These are phyloP conservation scores for Ptyas mucosa DNA, from an alignment of 2,113 vertebrate species.

Conservation along the genomic window DNA sequence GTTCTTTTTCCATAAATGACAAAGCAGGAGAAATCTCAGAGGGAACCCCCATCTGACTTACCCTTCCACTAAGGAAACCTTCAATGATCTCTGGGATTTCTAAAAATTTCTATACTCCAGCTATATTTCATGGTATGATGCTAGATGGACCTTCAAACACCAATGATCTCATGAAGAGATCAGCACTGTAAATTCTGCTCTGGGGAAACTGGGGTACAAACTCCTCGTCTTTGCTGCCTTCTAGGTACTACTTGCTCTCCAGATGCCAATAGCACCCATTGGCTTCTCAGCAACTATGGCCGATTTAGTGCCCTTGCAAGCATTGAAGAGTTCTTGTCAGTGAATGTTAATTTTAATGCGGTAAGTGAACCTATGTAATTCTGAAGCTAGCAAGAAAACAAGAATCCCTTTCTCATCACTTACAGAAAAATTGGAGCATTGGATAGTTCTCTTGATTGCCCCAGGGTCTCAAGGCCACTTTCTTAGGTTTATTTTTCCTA, in stretches of 20 bases:
- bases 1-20: background rate
- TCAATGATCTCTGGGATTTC: background rate
- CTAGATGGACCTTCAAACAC: background rate
- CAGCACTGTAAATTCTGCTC: background rate
- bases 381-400: too few relatives aligned
- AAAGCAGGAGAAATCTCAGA: background rate
- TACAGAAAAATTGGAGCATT: background rate
- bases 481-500: background rate
- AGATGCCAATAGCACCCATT: conserved; percentile 26
- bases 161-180: background rate
- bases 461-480: background rate
- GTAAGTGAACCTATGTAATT: conserved; percentile 18
- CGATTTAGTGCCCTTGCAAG: background rate
- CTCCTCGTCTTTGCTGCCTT: background rate
- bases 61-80: background rate
- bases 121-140: background rate
- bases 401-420: background rate
- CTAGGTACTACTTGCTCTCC: conserved; percentile 36
- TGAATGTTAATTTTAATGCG: conserved; percentile 27
- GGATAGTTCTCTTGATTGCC: background rate
- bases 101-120: background rate
- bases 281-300: conserved; percentile 30
- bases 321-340: background rate
- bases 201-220: background rate
- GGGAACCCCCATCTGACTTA: background rate